phyloP scores from a whole-genome alignment of 64 coral and sea anemone genomes.

The Pachyseris speciosa region DNA sequence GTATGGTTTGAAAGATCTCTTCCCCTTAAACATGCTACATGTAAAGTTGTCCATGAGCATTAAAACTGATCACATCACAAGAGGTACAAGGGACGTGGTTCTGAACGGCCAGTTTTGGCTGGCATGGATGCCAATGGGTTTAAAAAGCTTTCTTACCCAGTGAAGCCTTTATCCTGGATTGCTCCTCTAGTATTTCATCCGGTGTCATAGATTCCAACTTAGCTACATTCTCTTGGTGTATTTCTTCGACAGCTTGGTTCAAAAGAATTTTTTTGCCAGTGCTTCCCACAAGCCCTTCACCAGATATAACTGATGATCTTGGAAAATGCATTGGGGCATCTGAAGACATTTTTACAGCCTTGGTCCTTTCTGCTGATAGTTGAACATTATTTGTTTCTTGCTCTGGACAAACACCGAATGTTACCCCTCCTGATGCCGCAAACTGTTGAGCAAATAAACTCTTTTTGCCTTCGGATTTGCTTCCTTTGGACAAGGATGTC shows the following conservation, averaged over 20 bases:
- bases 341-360: neutral
- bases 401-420: constrained; percentile 81
- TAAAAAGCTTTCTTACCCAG: constrained; percentile 56
- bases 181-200: constrained; percentile 94
- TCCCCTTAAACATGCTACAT: too few species aligned
- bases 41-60: too few species aligned
- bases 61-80: too few species aligned
- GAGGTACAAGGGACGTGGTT: too few species aligned
- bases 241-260: constrained; percentile 66
- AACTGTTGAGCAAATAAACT: constrained; percentile 98
- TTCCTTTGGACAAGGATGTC: neutral
- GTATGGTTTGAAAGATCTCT: too few species aligned
- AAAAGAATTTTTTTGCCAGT: neutral
- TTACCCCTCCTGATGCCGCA: constrained; percentile 53
- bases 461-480: neutral
- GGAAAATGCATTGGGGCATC: neutral
- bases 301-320: constrained; percentile 48
- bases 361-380: neutral
- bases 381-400: neutral
- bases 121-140: too few species aligned
- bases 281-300: constrained; percentile 17
- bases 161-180: constrained; percentile 63
- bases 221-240: constrained; percentile 87
- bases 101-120: too few species aligned
- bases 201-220: constrained; percentile 76